A percentile compares a stretch with the other conserved stretches of the same genome.
Conservation (phyloP, 2,113 vertebrate genomes). For the Pollimyrus isidori region DNA sequence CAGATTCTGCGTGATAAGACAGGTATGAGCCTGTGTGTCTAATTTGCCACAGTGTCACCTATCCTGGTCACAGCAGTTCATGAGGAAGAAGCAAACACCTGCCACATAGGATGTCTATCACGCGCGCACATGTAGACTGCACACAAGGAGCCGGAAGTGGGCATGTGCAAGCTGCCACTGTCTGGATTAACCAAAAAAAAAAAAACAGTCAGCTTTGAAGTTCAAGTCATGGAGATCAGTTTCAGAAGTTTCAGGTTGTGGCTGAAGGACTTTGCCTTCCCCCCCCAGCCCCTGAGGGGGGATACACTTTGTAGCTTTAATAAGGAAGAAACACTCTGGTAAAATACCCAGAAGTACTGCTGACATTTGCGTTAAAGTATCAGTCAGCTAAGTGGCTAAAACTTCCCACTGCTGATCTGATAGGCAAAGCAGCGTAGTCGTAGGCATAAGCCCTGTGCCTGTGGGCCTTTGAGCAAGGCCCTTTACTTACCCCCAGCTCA, state of each 20-base stretch:
- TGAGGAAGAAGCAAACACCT: not conserved
- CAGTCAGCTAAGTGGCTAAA: no score
- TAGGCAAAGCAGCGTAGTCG: not conserved
- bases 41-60: not conserved
- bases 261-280: not conserved
- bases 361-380: not conserved
- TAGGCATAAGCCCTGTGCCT: not conserved
- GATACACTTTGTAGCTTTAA: not conserved
- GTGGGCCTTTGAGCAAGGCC: not conserved
- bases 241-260: not conserved
- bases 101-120: not conserved
- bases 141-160: not conserved
- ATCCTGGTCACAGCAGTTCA: not conserved
- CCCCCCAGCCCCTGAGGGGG: not conserved
- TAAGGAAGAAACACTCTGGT: not conserved
- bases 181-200: not conserved
- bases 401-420: not conserved
- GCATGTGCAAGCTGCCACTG: not conserved
- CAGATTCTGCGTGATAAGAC: not conserved
- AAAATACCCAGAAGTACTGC: not conserved
- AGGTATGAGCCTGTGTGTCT: not conserved
- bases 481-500: not conserved
- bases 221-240: not conserved
- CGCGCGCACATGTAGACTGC: not conserved
- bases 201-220: not conserved